Evolutionary conservation across 2,113 vertebrate species (phyloP).

Genomic region (Oryctolagus cuniculus): mOryCun1.1 NC_091451.1:21577001-21577500

Average conservation of each 20-base stretch:
- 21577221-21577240: conserved; percentile 44
- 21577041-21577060: neutral
- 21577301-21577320: neutral
- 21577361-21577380: neutral
- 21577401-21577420: neutral
- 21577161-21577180: neutral
- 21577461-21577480: neutral
- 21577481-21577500: neutral
- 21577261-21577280: neutral
- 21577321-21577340: neutral
- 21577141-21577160: conserved; percentile 15
- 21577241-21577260: neutral
- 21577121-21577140: neutral
- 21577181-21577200: conserved; percentile 52
- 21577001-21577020: neutral
- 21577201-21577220: neutral
- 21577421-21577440: neutral
- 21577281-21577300: neutral
- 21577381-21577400: neutral
- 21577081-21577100: no score
- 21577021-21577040: neutral
- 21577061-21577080: neutral
- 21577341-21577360: neutral
- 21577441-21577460: neutral
- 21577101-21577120: neutral